Base-by-base conservation (phyloP, 2,888 invertebrate genomes). In the Rambutsinella grinnellia region DNA sequence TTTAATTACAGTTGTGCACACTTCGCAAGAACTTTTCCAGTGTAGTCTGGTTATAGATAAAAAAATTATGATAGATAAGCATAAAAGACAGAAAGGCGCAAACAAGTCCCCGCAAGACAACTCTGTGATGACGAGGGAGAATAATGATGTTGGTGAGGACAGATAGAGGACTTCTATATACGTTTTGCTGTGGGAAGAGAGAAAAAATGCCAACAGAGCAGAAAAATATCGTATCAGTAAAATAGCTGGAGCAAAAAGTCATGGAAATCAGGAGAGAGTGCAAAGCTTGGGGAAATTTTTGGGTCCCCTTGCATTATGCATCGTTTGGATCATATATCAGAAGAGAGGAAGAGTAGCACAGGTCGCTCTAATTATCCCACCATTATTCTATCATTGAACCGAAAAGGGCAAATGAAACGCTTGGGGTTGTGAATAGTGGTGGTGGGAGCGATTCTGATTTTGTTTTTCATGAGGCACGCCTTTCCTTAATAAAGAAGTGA, bases 1-100 rank as follows among this genome's bases (percentile, higher is more conserved):
- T 76, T 76, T 76, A 76, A 76, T 76, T 76, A 76, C 63, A 68
- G 44, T 69, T 76, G 58, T 69, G 68, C 76, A 58, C 68, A 68
- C 63, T 75, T 69, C 65, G 68, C 68, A 76, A 27, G 57, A 69
- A 76, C 62, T 36, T 36, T 5, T 36, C 36, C 36, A n/a, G n/a
- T 36, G 6, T 36, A 36, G 36, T 13, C n/a, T 13, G 36, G 36
- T 13, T 8, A 36, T 36, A 36, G 36, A 36, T 8, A 36, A 36
- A 36, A 36, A 36, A 36, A 36, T 36, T 36, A 36, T 36, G 36
- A 36, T 36, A 36, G 36, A 36, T 36, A 36, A 36, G 36, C 36
- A 36, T 36, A 36, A 36, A 36, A 36, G 13, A 36, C n/a, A n/a
- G n/a, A n/a, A n/a, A n/a, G n/a, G n/a, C n/a, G n/a, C n/a, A n/a